These are phyloP conservation scores for Tachycineta bicolor DNA, from an alignment of 2,113 vertebrate species.

Conservation along the genomic window DNA sequence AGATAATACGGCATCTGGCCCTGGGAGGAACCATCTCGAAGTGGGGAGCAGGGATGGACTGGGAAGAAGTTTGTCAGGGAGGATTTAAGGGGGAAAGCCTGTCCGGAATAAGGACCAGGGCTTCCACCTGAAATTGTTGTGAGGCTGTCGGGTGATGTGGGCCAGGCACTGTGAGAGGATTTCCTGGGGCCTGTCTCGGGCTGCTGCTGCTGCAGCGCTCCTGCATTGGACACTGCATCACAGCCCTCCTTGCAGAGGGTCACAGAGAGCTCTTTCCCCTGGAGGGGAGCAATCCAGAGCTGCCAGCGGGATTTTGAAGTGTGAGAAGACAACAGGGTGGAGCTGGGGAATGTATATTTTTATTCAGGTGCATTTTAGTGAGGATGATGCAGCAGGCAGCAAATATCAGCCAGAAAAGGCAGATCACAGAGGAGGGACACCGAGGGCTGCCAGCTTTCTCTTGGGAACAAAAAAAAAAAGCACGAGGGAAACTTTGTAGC, in stretches of 20 bases:
- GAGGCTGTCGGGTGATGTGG: not conserved
- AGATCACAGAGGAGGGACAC: not conserved
- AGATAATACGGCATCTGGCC: constrained; percentile 49
- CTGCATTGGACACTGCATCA: rapidly evolving
- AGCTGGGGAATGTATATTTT: not conserved
- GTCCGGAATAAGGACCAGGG: rapidly evolving
- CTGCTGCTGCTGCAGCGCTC: not conserved
- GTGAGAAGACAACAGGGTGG: not conserved
- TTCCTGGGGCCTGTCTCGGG: not conserved
- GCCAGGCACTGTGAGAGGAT: not conserved
- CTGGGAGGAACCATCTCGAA: constrained; percentile 47
- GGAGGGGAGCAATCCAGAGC: not conserved
- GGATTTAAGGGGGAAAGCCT: not conserved
- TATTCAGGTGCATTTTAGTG: not conserved
- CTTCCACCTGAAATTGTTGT: rapidly evolving
- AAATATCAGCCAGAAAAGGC: not conserved
- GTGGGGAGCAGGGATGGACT: not conserved
- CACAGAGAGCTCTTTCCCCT: not conserved
- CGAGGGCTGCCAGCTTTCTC: not conserved
- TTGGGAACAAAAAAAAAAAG: not conserved
- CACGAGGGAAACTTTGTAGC: not conserved
- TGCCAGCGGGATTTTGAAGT: not conserved
- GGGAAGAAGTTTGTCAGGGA: not conserved
- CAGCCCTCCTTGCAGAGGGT: not conserved
- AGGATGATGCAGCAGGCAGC: not conserved